Conservation (phyloP, 2,113 vertebrate genomes). For the Podiceps cristatus region DNA sequence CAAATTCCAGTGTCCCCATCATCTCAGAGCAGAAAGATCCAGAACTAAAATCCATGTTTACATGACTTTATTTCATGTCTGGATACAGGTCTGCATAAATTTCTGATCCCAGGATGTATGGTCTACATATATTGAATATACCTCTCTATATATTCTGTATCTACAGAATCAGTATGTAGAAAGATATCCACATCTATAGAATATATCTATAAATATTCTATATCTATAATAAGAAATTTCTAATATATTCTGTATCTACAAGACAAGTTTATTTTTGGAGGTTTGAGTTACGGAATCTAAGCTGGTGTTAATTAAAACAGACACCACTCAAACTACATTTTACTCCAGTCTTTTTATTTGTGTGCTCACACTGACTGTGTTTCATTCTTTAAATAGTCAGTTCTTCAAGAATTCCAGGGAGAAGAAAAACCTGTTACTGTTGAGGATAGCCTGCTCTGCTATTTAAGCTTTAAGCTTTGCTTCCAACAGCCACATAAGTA, state of each 20-base stretch:
- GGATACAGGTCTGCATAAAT: not conserved
- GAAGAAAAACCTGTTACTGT: not conserved
- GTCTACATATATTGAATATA: not conserved
- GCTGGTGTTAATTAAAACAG: not conserved
- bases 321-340: not conserved
- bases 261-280: not conserved
- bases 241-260: not conserved
- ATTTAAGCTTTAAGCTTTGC: conserved; percentile 38
- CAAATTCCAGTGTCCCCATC: not conserved
- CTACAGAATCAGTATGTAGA: not conserved
- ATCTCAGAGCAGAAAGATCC: not conserved
- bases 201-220: not conserved
- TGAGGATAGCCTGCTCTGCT: not conserved
- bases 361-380: not conserved
- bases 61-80: not conserved
- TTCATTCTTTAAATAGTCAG: not conserved
- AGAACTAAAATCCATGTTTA: not conserved
- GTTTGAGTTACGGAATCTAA: not conserved
- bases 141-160: not conserved
- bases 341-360: not conserved
- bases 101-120: not conserved
- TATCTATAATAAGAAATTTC: not conserved
- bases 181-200: not conserved
- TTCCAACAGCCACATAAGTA: conserved; percentile 38
- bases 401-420: not conserved